Evolutionary conservation across 2,797 vertebrate species (phyloP), one percentile per base, ranked within the genome.

Genomic region (Rhinophrynus dorsalis): DNA sequence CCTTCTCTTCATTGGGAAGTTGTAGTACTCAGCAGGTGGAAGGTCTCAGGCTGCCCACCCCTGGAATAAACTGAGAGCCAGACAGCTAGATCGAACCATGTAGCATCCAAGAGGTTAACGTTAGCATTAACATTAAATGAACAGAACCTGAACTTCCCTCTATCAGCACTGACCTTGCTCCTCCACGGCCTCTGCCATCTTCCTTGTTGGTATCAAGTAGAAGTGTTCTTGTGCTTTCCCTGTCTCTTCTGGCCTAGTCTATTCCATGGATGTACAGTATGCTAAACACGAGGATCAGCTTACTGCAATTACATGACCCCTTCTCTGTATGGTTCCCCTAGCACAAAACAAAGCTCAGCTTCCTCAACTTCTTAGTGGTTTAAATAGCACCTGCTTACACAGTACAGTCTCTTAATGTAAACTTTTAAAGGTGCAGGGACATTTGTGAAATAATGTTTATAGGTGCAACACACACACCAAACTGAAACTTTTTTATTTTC

Each of bases 141-240:
- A 38, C 6, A 38, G 13, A 13, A 13, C 37, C 15, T 11, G n/a
- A 68, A 51, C 15, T 50, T 42, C 12, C 52, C 12, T 50, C 17
- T 6, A 2, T 24, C 5, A 33, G 37, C 27, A 65, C 69, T 72
- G 61, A 72, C 69, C 69, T 72, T 72, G 52, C 21, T 56, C 62
- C 40, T 72, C 69, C 27, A 58, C 55, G 20, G 45, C 33, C 52
- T 72, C 61, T 38, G 69, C 54, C 69, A 72, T 72, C 32, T 65
- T 65, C 35, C 17, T 38, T 42, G 24, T 24, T 72, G 29, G 6
- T 18, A 10, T 8, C 23, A 33, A 37, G 44, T 17, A 24, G 33
- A 61, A 3, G 15, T 51, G 15, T 54, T 26, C 42, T 40, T 18
- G 35, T 54, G 51, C 54, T 13, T 24, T 27, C 13, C 44, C 24